These are phyloP conservation scores for Pseudachorutes palmiensis DNA, from an alignment of 1,140 invertebrate species.

Conservation along the genomic window DNA sequence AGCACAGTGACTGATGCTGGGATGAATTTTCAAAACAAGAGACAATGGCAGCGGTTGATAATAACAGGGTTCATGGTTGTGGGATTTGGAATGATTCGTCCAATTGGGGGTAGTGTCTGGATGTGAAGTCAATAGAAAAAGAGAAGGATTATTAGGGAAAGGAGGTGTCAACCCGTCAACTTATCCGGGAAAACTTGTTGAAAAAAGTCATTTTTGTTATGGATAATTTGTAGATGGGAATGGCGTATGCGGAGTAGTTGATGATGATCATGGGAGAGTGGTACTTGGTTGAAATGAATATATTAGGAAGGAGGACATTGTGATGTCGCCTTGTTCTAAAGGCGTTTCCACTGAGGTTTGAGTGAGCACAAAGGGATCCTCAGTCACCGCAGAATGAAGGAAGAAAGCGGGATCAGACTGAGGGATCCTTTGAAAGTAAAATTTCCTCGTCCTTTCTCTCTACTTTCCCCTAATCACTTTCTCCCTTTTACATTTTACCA, in stretches of 20 bases:
- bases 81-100: no score
- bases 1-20: no score
- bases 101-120: no score
- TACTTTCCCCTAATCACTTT: constrained; percentile 8
- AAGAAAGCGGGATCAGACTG: no score
- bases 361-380: not conserved
- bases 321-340: not conserved
- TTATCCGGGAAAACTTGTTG: not conserved
- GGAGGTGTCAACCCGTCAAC: not conserved
- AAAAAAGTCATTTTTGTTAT: not conserved
- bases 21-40: no score
- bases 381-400: no score
- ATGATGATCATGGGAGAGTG: not conserved
- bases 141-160: not conserved
- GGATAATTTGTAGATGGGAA: no score
- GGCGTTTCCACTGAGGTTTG: not conserved
- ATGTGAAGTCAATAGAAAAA: not conserved
- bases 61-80: no score
- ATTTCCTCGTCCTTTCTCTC: not conserved
- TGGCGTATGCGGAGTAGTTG: not conserved
- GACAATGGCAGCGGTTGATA: no score
- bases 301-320: not conserved
- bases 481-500: constrained; percentile 6
- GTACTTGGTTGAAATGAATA: not conserved
- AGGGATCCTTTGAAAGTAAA: not conserved